Base-by-base conservation (phyloP, 2,113 vertebrate genomes). In the Monarcha castaneiventris region DNA sequence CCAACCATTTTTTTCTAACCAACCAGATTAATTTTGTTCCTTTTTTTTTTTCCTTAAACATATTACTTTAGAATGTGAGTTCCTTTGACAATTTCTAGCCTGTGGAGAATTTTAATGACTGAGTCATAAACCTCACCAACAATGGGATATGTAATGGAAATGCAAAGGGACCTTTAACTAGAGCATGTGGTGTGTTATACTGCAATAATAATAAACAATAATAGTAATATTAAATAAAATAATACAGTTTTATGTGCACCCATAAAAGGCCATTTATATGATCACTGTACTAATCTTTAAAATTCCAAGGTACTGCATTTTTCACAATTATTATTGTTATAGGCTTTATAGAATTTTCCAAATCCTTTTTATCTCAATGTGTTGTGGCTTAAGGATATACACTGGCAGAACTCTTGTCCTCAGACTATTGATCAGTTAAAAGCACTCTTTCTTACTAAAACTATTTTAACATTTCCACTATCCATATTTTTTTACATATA, bases 161-260 rank as follows among this genome's bases (percentile, higher is more conserved):
- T 46, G 26, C 27, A 89, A 88, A 81, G 44, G 56, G 61, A 89
- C 39, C 5, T 46, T 93, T 89, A 88, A 89, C 52, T 66, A 79
- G 88, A 84, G 5, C 19, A 87, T 61, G 6, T 92, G 37, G 64
- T 81, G 25, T 32, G 19, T 37, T 96, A 72, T 86, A 49, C 29
- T 87, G 76, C 69, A 92, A 86, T 95, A 92, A 93, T 89, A 95
- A 72, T 94, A 96, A 96, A 95, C 79, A 97, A 95, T 39, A 86
- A 68, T 18, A 78, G 6, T 43, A 94, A 93, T 86, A 81, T 58
- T 86, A 94, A 96, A 87, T 92, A 96, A 96, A 95, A 95, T 63
- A 93, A 46, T 68, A 85, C 46, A 49, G 23, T 89, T 94, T 96
- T 93, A 95, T 74, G 23, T 82, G 41, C 78, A 82, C 32, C 9